These are phyloP conservation scores for Dyspetes luteomarginatus DNA, from an alignment of 2,888 invertebrate species.

Conservation along the genomic window DNA sequence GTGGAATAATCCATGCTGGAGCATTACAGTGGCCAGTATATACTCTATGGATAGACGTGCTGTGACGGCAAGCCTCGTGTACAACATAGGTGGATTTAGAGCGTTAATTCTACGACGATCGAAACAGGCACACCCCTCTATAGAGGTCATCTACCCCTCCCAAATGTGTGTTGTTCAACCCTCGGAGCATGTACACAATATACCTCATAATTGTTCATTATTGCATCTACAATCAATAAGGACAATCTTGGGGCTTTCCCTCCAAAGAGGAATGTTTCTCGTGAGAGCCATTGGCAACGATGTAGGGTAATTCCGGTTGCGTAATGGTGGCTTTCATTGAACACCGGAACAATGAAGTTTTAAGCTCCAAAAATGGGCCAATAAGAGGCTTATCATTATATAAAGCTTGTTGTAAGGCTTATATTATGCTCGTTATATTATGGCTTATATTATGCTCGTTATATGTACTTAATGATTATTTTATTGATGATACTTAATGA, in stretches of 20 bases:
- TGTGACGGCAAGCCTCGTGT: slow-evolving; percentile 7
- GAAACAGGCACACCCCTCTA: background rate
- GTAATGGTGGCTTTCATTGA: background rate
- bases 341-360: slow-evolving; percentile 10
- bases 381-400: too few species aligned
- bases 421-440: too few species aligned
- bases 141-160: background rate
- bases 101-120: slow-evolving; percentile 53
- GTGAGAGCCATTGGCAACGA: background rate
- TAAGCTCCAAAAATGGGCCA: background rate
- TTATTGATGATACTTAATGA: too few species aligned
- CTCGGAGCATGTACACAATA: background rate
- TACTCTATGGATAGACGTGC: slow-evolving; percentile 26
- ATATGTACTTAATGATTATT: too few species aligned
- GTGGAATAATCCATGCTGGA: slow-evolving; percentile 53
- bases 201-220: background rate
- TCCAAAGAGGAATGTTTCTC: background rate
- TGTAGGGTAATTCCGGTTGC: slow-evolving; percentile 27
- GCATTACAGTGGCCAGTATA: slow-evolving; percentile 44
- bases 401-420: too few species aligned
- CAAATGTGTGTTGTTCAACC: background rate
- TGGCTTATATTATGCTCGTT: background rate
- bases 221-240: background rate
- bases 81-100: slow-evolving; percentile 28
- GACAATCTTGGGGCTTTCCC: background rate